Evolutionary conservation across 2,113 vertebrate species (phyloP), one percentile per base, ranked within the genome.

Genomic region (Peromyscus polionotus): DNA sequence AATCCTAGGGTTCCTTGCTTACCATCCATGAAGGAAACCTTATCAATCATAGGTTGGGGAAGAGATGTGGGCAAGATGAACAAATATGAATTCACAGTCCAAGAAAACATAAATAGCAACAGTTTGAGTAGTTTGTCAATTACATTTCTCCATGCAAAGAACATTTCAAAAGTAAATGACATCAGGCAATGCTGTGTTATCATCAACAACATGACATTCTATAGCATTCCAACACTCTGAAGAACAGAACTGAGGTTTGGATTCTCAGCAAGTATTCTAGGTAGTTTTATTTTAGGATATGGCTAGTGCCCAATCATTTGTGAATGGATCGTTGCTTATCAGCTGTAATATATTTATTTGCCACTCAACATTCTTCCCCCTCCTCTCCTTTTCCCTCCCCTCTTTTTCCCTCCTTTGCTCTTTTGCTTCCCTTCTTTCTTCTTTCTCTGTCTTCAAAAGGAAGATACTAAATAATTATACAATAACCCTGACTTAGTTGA

Each of bases 291-390:
- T 88, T 91, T 39, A 75, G 73, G 6, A 26, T 31, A 4, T 1
- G 76, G 31, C n/a, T 5, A 28, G 1, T 4, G n/a, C 19, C 19
- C 31, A 39, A 4, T 57, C 5, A 0, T 51, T 63, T 54, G 4
- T 81, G 33, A 63, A 6, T 51, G 61, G 12, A 92, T 42, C 51
- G n/a, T 67, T 5, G 83, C 22, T 33, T 72, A 61, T 36, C 12
- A 88, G 10, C 3, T 68, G 12, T 61, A 17, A 33, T 67, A 68
- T 84, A 3, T 31, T 92, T 73, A 76, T 76, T 63, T 1, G 63
- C 42, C 48, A 42, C 5, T 73, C 17, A 61, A 1, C 36, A 77
- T 4, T 70, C 14, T 80, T 12, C 6, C 4, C 19, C 39, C 13
- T 6, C 13, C 4, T 36, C 17, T 36, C 6, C 4, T 13, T 42